phyloP scores from a whole-genome alignment of 2,113 vertebrate species.

The Phodopus roborovskii region DNA sequence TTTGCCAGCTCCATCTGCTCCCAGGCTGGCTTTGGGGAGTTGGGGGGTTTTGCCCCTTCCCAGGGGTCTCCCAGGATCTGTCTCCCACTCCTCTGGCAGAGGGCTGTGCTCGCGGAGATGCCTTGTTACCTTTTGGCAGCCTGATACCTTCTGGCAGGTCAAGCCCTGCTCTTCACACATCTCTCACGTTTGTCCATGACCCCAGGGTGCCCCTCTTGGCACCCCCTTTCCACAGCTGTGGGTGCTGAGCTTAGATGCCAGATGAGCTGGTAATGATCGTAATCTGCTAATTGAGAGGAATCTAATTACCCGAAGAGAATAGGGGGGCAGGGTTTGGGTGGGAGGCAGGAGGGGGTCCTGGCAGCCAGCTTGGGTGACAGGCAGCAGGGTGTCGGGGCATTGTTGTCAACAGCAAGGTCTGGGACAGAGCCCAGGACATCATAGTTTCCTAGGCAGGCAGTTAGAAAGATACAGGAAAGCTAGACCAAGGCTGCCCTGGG shows the following conservation, averaged over 20 bases:
- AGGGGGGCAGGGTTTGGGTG: conserved; percentile 74
- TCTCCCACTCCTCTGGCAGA: conserved; percentile 15
- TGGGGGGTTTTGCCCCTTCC: not conserved
- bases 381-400: conserved; percentile 55
- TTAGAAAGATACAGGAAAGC: not conserved
- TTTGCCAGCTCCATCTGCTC: conserved; percentile 75
- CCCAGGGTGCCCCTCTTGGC: conserved; percentile 53
- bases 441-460: not conserved
- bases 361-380: conserved; percentile 59
- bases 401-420: conserved; percentile 14
- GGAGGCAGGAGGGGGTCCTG: conserved; percentile 67
- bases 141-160: not conserved
- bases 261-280: conserved; percentile 92
- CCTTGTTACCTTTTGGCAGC: not conserved
- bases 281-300: conserved; percentile 93
- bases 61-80: not conserved
- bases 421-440: conserved; percentile 65
- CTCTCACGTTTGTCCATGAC: conserved; percentile 62
- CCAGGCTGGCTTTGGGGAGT: conserved; percentile 39
- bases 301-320: conserved; percentile 92
- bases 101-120: not conserved
- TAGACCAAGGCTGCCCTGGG: not conserved
- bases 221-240: conserved; percentile 77
- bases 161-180: not conserved
- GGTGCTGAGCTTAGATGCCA: conserved; percentile 81